A percentile compares a stretch with the other conserved stretches of the same genome.
phyloP scores from a whole-genome alignment of 2,797 vertebrate genomes.

The Anguilla obscura region DNA sequence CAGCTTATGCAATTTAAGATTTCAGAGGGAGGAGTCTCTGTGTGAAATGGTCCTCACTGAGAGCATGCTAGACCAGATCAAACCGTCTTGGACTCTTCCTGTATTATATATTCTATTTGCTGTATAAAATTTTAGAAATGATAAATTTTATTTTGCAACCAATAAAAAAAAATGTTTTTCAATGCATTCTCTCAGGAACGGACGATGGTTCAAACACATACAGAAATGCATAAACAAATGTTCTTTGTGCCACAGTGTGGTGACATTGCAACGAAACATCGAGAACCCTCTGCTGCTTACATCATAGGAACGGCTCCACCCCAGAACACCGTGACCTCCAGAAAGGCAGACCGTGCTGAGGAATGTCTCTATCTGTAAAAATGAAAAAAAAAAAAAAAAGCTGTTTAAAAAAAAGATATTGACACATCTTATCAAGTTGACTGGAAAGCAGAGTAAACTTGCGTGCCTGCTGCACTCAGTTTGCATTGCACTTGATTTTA shows the following conservation, averaged over 20 bases:
- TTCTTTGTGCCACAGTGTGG: neutral
- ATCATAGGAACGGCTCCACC: neutral
- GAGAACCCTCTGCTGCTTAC: neutral
- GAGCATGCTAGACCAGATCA: slow-evolving; percentile 3
- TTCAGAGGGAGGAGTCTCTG: neutral
- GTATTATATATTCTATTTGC: neutral
- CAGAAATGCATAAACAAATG: neutral
- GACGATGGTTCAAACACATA: neutral
- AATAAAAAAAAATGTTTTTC: neutral
- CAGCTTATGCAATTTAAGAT: slow-evolving; percentile 35
- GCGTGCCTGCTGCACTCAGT: slow-evolving; percentile 40
- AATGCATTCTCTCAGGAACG: neutral
- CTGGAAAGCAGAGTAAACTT: slow-evolving; percentile 48
- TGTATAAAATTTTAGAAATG: neutral
- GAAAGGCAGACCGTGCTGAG: neutral
- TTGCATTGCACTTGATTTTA: slow-evolving; percentile 5
- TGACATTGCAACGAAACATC: neutral
- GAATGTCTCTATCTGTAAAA: neutral
- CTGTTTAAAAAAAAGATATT: slow-evolving; percentile 49
- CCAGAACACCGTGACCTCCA: neutral
- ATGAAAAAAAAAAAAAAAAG: neutral
- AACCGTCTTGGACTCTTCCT: neutral
- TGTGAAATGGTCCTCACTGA: slow-evolving; percentile 2
- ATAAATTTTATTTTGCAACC: neutral
- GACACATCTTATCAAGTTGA: slow-evolving; percentile 54